Evolutionary conservation across 37 sponge, comb jelly and placozoan genomes (phyloP), one percentile per base, ranked within the genome.

Genomic region (Spongilla lacustris): DNA sequence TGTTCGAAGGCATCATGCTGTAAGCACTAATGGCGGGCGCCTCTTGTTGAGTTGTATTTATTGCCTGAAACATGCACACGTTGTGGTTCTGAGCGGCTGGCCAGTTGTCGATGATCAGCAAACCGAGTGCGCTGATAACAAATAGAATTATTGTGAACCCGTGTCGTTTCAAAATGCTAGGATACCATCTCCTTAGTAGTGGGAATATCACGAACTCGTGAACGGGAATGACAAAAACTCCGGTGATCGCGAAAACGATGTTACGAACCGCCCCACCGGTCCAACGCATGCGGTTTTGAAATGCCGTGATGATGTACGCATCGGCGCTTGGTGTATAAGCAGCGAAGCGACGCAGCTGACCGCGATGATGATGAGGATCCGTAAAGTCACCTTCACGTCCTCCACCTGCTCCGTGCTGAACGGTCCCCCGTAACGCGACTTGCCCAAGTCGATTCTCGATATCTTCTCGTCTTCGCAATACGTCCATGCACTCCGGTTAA

Each of bases 401-500:
- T 75, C 76, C 13, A 75, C 76, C 36, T 75, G 76, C 46, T 75
- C 76, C 5, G 76, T 75, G 0, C 46, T 75, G 35, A 75, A 75
- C 19, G 76, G 76, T 9, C 76, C 76, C 0, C 76, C 76, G 36
- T 75, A 75, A 8, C 36, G 32, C 10, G 76, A 75, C 35, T 75
- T 75, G 4, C 76, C 76, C 17, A 37, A 35, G 11, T 75, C 76
- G 35, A 75, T 35, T 23, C 76, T 75, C 36, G 76, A 22, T 35
- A 37, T 35, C 13, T n/a, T 22, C 35, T 75, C 35, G 36, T 75
- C 36, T 33, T 75, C 76, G n/a, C 76, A 75, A 34, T 75, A 75
- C 2, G 76, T 75, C n/a, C 35, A 35, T 23, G 76, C 76, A 35
- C 76, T 75, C 23, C 76, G 35, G 9, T 75, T 41, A 4, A 35